Evolutionary conservation across 2,113 vertebrate species (phyloP).

Genomic region (Sisor rabdophorus): DNA sequence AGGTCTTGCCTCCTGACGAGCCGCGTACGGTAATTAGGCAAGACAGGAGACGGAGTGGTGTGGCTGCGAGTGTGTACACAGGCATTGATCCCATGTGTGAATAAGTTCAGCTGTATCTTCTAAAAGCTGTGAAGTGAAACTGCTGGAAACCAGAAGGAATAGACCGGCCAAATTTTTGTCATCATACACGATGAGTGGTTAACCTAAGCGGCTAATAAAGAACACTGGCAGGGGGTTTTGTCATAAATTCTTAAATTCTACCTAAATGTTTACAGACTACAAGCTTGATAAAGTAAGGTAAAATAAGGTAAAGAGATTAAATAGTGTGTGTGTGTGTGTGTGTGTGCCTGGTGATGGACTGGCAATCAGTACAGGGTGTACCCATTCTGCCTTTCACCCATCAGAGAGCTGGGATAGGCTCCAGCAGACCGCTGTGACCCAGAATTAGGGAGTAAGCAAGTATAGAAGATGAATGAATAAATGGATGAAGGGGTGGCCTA

Average conservation of each 20-base stretch:
- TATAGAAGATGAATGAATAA: too few relatives aligned
- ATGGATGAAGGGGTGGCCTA: too few relatives aligned
- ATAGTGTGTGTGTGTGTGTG: too few relatives aligned
- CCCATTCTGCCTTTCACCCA: too few relatives aligned
- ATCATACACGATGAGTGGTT: constrained; percentile 16
- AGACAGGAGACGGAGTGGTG: constrained; percentile 34
- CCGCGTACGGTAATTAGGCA: constrained; percentile 34
- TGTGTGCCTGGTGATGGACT: too few relatives aligned
- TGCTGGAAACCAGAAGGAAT: constrained; percentile 6
- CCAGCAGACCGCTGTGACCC: too few relatives aligned
- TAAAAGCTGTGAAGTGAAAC: constrained; percentile 25
- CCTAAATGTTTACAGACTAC: constrained; percentile 30
- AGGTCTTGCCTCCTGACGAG: constrained; percentile 30
- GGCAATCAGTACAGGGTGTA: too few relatives aligned
- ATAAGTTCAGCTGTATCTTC: constrained; percentile 18
- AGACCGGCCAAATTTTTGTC: constrained; percentile 22
- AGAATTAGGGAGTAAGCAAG: too few relatives aligned
- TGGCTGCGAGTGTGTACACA: constrained; percentile 6
- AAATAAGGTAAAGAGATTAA: too few relatives aligned
- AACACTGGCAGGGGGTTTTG: constrained; percentile 13
- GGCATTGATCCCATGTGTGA: constrained; percentile 29
- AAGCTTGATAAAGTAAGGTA: background rate
- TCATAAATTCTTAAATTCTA: constrained; percentile 19
- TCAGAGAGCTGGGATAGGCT: too few relatives aligned
- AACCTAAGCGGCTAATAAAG: constrained; percentile 22